A percentile compares a stretch with the other conserved stretches of the same genome.
Evolutionary conservation across 2,113 vertebrate genomes (phyloP).

Genomic region (Perca schrenkii): DNA sequence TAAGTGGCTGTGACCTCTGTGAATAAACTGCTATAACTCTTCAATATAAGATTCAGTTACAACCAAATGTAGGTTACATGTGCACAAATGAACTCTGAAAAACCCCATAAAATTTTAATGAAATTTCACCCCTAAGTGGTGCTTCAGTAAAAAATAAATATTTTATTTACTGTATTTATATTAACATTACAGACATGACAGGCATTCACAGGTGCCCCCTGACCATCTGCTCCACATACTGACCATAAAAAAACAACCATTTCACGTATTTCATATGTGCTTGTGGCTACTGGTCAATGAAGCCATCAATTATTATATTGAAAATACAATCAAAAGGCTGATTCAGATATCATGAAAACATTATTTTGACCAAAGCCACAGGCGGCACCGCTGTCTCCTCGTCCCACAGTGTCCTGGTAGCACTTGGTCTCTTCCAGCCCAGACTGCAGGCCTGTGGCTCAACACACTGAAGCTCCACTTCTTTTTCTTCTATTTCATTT

Average conservation of each 20-base stretch:
- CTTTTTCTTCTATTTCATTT: conserved; percentile 76
- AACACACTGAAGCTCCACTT: conserved; percentile 45
- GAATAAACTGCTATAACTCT: background rate
- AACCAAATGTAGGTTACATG: background rate
- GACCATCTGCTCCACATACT: background rate
- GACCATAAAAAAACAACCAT: background rate
- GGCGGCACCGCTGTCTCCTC: background rate
- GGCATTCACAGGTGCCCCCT: too few relatives aligned
- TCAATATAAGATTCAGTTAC: background rate
- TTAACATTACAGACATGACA: background rate
- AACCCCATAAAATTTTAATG: background rate
- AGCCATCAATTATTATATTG: background rate
- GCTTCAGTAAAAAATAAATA: background rate
- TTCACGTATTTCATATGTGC: background rate
- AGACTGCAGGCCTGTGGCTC: conserved; percentile 41
- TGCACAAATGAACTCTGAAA: background rate
- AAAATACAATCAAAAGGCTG: background rate
- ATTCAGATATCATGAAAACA: background rate
- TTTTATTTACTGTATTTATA: background rate
- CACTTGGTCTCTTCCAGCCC: background rate
- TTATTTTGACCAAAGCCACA: background rate
- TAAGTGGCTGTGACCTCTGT: background rate
- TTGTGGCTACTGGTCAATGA: background rate
- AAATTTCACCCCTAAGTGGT: too few relatives aligned
- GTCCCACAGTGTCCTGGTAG: conserved; percentile 27